Conservation (phyloP, 2,888 invertebrate species). For the Chymomyza amoena region DNA sequence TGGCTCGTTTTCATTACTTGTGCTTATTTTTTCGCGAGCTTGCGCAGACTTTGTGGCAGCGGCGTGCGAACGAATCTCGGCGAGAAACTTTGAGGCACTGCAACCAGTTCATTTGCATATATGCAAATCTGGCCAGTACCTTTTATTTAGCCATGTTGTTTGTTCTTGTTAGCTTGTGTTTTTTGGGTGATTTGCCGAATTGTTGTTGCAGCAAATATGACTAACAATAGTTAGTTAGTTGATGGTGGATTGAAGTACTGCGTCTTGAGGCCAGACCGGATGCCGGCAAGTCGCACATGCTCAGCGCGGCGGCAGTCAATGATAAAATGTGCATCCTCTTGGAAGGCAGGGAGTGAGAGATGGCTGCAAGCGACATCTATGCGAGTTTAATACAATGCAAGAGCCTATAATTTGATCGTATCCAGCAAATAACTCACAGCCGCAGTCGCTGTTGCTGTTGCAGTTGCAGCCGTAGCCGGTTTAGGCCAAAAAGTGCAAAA, state of each 20-base stretch:
- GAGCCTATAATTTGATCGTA: constrained; percentile 72
- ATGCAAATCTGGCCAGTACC: constrained; percentile 29
- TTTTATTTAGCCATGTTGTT: constrained; percentile 8
- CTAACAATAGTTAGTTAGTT: not conserved
- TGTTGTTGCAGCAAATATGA: not conserved
- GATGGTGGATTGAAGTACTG: not conserved
- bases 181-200: constrained; percentile 12
- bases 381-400: constrained; percentile 67
- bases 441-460: not conserved
- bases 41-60: constrained; percentile 65
- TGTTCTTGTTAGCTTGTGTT: constrained; percentile 23
- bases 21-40: constrained; percentile 24
- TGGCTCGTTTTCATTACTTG: not conserved
- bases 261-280: constrained; percentile 39
- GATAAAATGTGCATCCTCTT: constrained; percentile 44
- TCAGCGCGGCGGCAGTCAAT: constrained; percentile 31
- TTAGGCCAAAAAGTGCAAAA: constrained; percentile 38
- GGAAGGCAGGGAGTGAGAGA: constrained; percentile 12
- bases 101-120: constrained; percentile 24
- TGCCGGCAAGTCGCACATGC: constrained; percentile 25
- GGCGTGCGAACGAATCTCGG: constrained; percentile 52
- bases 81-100: not conserved
- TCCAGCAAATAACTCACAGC: constrained; percentile 72
- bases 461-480: not conserved
- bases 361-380: constrained; percentile 49